Evolutionary conservation across 2,797 vertebrate genomes (phyloP), one percentile per base, ranked within the genome.

Genomic region (Typhlichthys eigenmanni): DNA sequence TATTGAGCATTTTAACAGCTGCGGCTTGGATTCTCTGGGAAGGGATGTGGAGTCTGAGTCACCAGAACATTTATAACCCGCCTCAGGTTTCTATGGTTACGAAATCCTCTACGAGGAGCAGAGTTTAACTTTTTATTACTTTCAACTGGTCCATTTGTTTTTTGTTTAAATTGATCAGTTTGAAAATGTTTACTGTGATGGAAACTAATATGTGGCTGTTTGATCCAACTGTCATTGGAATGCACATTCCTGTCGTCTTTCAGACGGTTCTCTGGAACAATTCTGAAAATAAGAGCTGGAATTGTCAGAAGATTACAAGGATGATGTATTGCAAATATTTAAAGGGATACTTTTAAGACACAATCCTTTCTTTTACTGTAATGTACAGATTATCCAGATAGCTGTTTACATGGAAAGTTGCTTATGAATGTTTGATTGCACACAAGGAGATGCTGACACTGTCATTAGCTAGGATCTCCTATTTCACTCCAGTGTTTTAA

Each of bases 321-420:
- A 46, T 57, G 48, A 12, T 17, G 29, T 74, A 11, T 17, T 68
- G 71, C 64, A 78, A 63, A 62, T 57, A 60, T 57, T 54, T 54
- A 50, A 1, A 51, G 19, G 70, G 51, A 63, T 60, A 32, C 68
- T 78, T 81, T 71, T 67, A 79, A 80, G 83, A 64, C 70, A 78
- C 72, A 78, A 69, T 77, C 64, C 64, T 72, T 76, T 2, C 32
- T 68, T 63, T 69, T 47, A 56, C 13, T 45, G 24, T 55, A 47
- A 16, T 54, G 60, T 55, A 52, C 58, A 51, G 64, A 69, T 71
- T 79, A 70, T 60, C 72, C 60, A 65, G 60, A 71, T 68, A 73
- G 68, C 70, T 72, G 81, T 87, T 85, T 83, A 71, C 69, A 75
- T 60, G 74, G 72, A 83, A 79, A 84, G 80, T 84, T 69, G 81